Base-by-base conservation (phyloP, 2,113 vertebrate genomes). In the Ammospiza caudacuta region DNA sequence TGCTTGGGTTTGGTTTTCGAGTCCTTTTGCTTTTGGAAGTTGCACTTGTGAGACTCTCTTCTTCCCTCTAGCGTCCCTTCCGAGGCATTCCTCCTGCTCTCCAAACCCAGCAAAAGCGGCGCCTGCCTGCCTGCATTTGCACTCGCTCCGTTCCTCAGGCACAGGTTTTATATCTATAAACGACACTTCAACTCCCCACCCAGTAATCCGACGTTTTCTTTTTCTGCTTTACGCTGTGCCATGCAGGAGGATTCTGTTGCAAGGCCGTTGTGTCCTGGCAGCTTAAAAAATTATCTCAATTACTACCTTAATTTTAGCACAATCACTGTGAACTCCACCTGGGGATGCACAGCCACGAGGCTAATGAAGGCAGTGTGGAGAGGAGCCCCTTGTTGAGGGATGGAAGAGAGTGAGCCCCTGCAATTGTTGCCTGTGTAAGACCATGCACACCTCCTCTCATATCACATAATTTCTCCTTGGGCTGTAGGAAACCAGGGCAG, bases 21-120 rank as follows among this genome's bases (percentile, higher is more conserved):
- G 27, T 1, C 12, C 8, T n/a, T 55, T 25, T 21, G 57, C 37
- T 37, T 15, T 9, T 11, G 4, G 2, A 75, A 58, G 33, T 13
- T 18, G 14, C 19, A 10, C 13, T 82, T 91, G 24, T 14, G 59
- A 92, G 75, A 88, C 67, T 74, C 93, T 94, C 79, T 85, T 66
- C 92, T 94, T 68, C 93, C 93, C 91, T 89, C 95, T 95, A 94
- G 87, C 7, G 93, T 41, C 87, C 90, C 12, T 80, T 73, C 46
- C 3, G 4, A 52, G 75, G 28, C 13, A 31, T 70, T 86, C 16
- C 41, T 90, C 61, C 46, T 15, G 80, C 86, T 74, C 64, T 35
- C 6, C 76, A 52, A 33, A 54, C 9, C 1, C 75, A 33, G 28
- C 37, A 44, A 5, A 22, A 59, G 44, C 3, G 1, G 37, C 0